Percentiles rank a stretch among this genome's conserved stretches.
Evolutionary conservation across 2,797 vertebrate genomes (phyloP).

Genomic region (Balearica regulorum): DNA sequence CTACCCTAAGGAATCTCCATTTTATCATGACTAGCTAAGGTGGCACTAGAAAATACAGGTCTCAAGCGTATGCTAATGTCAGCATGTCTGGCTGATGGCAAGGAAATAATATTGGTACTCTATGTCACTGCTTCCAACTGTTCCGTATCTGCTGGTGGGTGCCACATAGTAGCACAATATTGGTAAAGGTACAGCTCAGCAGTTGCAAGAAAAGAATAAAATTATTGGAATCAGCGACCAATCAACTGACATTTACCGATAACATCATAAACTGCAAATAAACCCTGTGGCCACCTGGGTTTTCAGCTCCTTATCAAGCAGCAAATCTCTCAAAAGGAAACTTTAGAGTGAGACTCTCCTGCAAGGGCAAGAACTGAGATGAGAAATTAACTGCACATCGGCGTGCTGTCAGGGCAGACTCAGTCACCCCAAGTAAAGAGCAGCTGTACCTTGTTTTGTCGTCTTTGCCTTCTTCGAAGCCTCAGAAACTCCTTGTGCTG

Average conservation of each 20-base stretch:
- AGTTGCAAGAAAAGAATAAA: not conserved
- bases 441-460: slow-evolving; percentile 87
- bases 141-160: not conserved
- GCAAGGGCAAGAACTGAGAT: not conserved
- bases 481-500: slow-evolving; percentile 98
- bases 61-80: not conserved
- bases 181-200: not conserved
- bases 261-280: not conserved
- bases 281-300: not conserved
- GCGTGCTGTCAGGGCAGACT: not conserved
- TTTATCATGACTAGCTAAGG: not conserved
- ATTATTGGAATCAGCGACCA: not conserved
- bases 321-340: not conserved
- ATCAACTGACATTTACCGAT: not conserved
- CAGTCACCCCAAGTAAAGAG: not conserved
- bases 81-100: not conserved
- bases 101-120: not conserved
- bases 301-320: not conserved
- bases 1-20: not conserved
- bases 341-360: not conserved
- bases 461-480: slow-evolving; percentile 89
- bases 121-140: not conserved
- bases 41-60: not conserved
- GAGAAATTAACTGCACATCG: not conserved
- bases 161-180: not conserved